Evolutionary conservation across 2,888 invertebrate species (phyloP).

Genomic region (Neria commutata): DNA sequence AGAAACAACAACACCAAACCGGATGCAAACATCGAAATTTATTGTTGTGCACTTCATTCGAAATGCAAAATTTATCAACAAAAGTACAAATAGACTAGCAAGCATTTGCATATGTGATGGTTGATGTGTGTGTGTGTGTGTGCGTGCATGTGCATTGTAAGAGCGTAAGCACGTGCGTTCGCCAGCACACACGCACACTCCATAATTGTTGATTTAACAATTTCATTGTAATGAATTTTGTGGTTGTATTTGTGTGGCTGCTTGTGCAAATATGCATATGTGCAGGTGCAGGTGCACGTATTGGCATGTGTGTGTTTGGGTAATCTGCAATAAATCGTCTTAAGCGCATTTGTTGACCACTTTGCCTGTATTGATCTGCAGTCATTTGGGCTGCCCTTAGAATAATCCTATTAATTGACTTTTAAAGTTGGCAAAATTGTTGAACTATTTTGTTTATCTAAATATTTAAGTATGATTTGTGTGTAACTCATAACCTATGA

Average conservation of each 20-base stretch:
- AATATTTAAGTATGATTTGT: too few species aligned
- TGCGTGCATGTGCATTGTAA: too few species aligned
- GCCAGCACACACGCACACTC: neutral
- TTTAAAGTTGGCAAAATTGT: too few species aligned
- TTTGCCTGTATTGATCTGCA: too few species aligned
- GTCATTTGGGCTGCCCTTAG: too few species aligned
- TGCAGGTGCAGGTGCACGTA: neutral
- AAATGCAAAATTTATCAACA: slow-evolving; percentile 29
- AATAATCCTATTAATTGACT: too few species aligned
- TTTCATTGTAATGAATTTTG: neutral
- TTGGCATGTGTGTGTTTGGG: neutral
- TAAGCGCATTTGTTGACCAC: too few species aligned
- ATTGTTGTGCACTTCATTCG: slow-evolving; percentile 22
- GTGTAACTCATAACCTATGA: too few species aligned
- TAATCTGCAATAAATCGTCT: too few species aligned
- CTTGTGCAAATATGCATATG: neutral
- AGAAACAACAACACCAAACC: neutral
- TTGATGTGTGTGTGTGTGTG: neutral
- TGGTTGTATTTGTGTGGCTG: neutral
- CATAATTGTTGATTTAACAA: slow-evolving; percentile 2
- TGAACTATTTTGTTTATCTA: too few species aligned
- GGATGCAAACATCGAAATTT: slow-evolving; percentile 11
- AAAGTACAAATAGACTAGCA: slow-evolving; percentile 25
- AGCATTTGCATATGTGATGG: slow-evolving; percentile 5
- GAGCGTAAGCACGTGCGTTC: neutral